A percentile compares a stretch with the other conserved stretches of the same genome.
Evolutionary conservation across 2,113 vertebrate genomes (phyloP).

Genomic region (Opisthocomus hoazin): DNA sequence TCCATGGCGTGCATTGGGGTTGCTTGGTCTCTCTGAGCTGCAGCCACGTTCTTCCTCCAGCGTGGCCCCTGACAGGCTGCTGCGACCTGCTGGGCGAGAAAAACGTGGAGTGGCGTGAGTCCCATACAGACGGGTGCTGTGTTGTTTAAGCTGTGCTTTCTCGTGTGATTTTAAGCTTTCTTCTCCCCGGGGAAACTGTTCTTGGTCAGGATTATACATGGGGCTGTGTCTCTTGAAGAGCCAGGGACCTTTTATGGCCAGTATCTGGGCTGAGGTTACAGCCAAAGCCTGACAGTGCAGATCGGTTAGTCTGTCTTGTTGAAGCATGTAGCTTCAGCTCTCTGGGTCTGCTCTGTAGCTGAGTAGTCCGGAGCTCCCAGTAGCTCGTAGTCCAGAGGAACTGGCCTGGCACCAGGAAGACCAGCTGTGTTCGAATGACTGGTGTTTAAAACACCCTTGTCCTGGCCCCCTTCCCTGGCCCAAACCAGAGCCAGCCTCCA

Average conservation of each 20-base stretch:
- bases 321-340: not conserved
- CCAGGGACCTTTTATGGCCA: not conserved
- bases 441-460: not conserved
- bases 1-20: accelerated
- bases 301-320: not conserved
- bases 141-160: not conserved
- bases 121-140: not conserved
- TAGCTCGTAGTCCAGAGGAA: not conserved
- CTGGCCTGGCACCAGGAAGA: not conserved
- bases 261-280: not conserved
- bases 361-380: no score
- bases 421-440: not conserved
- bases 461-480: not conserved
- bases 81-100: not conserved
- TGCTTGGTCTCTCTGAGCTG: not conserved
- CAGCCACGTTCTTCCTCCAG: not conserved
- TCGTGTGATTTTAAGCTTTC: not conserved
- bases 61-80: not conserved
- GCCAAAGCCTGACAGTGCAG: not conserved
- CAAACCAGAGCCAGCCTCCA: not conserved
- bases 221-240: not conserved
- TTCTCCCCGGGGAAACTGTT: not conserved
- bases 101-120: not conserved
- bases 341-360: not conserved
- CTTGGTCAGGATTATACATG: not conserved